phyloP scores from a whole-genome alignment of 2,888 invertebrate species.

The Halictus quadricinctus region DNA sequence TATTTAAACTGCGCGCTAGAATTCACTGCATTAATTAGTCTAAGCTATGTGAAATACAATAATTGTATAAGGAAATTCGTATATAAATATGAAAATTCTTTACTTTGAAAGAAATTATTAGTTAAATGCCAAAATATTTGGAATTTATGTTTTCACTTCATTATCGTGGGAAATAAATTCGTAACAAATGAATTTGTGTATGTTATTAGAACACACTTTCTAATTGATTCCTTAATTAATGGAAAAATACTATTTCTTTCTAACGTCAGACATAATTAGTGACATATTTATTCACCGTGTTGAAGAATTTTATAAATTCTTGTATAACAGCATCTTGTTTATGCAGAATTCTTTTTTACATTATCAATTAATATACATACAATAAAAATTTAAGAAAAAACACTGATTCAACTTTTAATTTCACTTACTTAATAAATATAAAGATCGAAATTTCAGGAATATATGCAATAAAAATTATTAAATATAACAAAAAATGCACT shows the following conservation, averaged over 20 bases:
- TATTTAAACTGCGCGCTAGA: constrained; percentile 39
- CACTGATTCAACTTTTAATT: constrained; percentile 31
- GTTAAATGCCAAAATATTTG: constrained; percentile 51
- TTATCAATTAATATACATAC: constrained; percentile 30
- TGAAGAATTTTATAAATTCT: constrained; percentile 35
- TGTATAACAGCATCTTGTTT: constrained; percentile 27
- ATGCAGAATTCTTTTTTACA: constrained; percentile 30
- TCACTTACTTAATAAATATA: constrained; percentile 60
- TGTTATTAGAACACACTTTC: constrained; percentile 20
- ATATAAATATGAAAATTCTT: constrained; percentile 35
- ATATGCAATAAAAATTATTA: constrained; percentile 65
- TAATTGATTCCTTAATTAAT: constrained; percentile 33
- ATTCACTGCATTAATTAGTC: constrained; percentile 35
- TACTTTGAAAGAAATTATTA: constrained; percentile 24
- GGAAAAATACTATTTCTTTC: constrained; percentile 26
- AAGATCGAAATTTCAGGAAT: constrained; percentile 47
- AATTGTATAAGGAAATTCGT: constrained; percentile 44
- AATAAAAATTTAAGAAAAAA: constrained; percentile 26
- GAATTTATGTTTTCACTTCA: constrained; percentile 40
- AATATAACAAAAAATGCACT: constrained; percentile 65
- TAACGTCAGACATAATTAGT: constrained; percentile 29
- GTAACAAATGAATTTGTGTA: constrained; percentile 10
- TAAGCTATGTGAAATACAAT: constrained; percentile 38
- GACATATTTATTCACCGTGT: constrained; percentile 27
- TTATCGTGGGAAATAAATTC: constrained; percentile 38